Evolutionary conservation across 2,113 vertebrate genomes (phyloP).

Genomic region (Thermophis baileyi): DNA sequence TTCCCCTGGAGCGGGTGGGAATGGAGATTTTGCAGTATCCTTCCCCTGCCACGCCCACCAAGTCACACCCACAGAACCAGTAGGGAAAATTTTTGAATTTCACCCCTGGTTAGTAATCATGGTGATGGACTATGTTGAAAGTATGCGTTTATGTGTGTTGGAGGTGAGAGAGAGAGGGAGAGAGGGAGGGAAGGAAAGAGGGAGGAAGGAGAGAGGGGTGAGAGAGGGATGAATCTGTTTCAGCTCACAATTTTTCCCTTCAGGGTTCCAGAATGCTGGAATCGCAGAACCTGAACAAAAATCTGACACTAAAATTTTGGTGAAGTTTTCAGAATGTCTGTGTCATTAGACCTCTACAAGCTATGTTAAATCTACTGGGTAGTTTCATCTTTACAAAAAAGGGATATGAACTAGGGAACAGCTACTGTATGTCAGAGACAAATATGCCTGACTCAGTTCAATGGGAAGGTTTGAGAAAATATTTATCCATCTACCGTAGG

Average conservation of each 20-base stretch:
- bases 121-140: background rate
- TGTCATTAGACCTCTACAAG: background rate
- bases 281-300: background rate
- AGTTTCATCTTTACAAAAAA: background rate
- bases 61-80: no score
- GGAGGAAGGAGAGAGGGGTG: no score
- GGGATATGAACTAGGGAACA: background rate
- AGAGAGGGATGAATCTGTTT: background rate
- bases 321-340: background rate
- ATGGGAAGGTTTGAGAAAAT: background rate
- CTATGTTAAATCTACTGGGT: background rate
- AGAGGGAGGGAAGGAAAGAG: background rate
- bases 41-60: no score
- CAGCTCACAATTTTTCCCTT: background rate
- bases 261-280: background rate
- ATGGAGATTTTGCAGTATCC: no score
- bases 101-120: no score
- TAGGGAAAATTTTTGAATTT: no score
- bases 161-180: background rate
- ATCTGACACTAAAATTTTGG: background rate
- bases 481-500: background rate
- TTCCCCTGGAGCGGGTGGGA: no score
- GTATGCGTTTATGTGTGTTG: background rate
- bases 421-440: background rate
- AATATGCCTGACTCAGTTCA: background rate